Conservation (phyloP, 1,140 invertebrate species). For the Dinothrombium tinctorium region DNA sequence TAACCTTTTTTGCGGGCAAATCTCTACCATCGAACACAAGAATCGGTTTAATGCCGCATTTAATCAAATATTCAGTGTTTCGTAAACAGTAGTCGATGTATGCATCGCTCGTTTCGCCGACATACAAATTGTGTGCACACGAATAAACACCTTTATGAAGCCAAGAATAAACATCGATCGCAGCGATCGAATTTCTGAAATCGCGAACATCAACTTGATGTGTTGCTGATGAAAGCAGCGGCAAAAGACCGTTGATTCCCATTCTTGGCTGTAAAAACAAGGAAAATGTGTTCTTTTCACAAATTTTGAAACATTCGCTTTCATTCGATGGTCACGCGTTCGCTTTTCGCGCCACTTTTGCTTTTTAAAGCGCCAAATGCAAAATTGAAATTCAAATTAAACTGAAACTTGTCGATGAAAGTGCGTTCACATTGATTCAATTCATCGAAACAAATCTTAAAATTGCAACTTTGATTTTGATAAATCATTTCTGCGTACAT, state of each 20-base stretch:
- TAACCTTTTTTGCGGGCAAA: slow-evolving; percentile 70
- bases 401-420: too few relatives aligned
- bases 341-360: too few relatives aligned
- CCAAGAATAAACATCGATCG: slow-evolving; percentile 89
- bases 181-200: slow-evolving; percentile 54
- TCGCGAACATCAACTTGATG: slow-evolving; percentile 32
- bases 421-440: too few relatives aligned
- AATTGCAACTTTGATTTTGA: too few relatives aligned
- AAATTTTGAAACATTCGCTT: too few relatives aligned
- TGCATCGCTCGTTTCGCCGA: slow-evolving; percentile 58
- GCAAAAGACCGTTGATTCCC: slow-evolving; percentile 79
- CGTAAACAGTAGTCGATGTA: slow-evolving; percentile 61
- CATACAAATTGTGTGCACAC: slow-evolving; percentile 70
- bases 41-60: slow-evolving; percentile 54
- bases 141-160: slow-evolving; percentile 82
- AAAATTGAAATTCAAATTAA: too few relatives aligned
- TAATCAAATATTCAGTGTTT: not conserved
- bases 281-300: too few relatives aligned
- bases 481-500: too few relatives aligned
- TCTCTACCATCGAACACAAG: slow-evolving; percentile 90
- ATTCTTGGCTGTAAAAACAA: too few relatives aligned
- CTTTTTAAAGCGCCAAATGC: too few relatives aligned
- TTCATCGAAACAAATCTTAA: too few relatives aligned
- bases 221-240: slow-evolving; percentile 69
- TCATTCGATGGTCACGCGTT: too few relatives aligned